phyloP scores from a whole-genome alignment of 2,797 vertebrate genomes.

The Merluccius polli region DNA sequence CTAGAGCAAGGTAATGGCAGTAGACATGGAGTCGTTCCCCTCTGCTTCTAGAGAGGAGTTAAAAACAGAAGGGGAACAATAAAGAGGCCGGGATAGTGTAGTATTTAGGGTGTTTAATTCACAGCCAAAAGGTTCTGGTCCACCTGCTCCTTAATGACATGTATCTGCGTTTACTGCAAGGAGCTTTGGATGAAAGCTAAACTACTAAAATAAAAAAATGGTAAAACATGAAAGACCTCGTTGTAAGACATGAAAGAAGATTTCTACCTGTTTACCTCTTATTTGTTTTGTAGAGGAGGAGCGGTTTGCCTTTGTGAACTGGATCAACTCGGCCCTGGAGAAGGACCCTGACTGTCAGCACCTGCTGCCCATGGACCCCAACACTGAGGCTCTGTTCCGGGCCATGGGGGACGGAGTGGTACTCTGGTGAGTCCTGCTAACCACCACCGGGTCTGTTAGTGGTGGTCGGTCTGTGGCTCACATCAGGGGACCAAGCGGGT shows the following conservation, averaged over 20 bases:
- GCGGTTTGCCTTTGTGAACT: constrained; percentile 94
- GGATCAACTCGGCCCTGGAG: constrained; percentile 96
- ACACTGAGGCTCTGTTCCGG: constrained; percentile 85
- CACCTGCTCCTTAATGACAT: no score
- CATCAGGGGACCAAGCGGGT: no score
- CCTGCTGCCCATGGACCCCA: constrained; percentile 91
- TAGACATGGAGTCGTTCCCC: no score
- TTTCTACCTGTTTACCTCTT: neutral
- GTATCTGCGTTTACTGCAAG: neutral
- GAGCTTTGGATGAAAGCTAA: neutral
- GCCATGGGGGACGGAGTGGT: constrained; percentile 90
- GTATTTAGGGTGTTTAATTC: no score
- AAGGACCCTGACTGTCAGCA: constrained; percentile 88
- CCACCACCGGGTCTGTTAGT: neutral
- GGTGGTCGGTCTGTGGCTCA: neutral
- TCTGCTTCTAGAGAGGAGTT: no score
- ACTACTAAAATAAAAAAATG: neutral
- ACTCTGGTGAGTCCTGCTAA: constrained; percentile 81
- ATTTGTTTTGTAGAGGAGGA: constrained; percentile 85
- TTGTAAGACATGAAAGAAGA: no score
- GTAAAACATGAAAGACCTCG: no score
- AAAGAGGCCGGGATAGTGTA: no score
- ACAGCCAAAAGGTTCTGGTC: no score
- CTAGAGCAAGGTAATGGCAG: no score
- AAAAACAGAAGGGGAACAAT: no score